These are phyloP conservation scores for Ictalurus furcatus DNA, from an alignment of 2,113 vertebrate species.

Conservation along the genomic window DNA sequence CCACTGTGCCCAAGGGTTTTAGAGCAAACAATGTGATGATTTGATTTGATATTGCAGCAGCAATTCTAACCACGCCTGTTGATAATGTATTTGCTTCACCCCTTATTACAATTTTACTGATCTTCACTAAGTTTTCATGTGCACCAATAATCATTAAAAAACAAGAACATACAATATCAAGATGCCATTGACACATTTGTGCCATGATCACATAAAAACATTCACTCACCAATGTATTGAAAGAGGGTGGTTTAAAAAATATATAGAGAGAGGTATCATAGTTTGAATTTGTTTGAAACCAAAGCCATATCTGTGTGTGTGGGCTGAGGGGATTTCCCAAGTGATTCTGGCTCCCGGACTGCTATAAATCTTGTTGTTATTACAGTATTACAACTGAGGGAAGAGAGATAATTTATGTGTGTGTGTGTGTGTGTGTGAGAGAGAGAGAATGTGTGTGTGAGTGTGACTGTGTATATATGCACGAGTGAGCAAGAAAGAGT, in stretches of 20 bases:
- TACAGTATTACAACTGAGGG: slow-evolving; percentile 21
- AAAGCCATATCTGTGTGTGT: slow-evolving; percentile 31
- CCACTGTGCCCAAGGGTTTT: background rate
- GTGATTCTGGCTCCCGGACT: slow-evolving; percentile 13
- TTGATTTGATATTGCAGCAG: background rate
- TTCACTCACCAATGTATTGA: background rate
- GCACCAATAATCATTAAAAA: background rate
- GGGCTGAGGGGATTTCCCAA: slow-evolving; percentile 30
- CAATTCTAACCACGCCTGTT: background rate
- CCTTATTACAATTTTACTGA: background rate
- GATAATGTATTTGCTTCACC: background rate
- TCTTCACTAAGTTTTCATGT: background rate
- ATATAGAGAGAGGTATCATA: background rate
- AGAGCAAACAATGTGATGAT: background rate
- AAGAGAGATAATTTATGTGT: background rate
- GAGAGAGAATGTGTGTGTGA: too few species aligned
- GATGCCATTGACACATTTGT: background rate
- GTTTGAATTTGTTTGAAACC: slow-evolving; percentile 2
- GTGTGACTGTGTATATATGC: background rate
- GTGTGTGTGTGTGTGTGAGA: background rate
- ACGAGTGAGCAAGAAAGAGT: background rate
- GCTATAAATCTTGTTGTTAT: slow-evolving; percentile 43
- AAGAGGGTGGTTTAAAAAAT: background rate
- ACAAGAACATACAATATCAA: background rate
- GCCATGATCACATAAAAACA: background rate